A percentile compares a stretch with the other conserved stretches of the same genome.
phyloP scores from a whole-genome alignment of 2,888 invertebrate genomes.

The Caenorhabditis japonica region DNA sequence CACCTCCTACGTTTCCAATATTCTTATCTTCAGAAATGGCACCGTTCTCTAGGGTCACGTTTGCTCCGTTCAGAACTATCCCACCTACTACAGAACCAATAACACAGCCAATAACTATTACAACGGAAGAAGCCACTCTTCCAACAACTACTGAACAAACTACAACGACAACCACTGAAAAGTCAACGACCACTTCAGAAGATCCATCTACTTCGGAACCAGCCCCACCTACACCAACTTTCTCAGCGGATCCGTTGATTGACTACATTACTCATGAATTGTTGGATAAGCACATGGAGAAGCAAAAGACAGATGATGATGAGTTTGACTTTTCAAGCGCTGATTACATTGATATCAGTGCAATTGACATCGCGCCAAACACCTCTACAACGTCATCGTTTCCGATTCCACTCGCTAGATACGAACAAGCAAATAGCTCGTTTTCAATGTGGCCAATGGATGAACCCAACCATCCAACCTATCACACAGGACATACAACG shows the following conservation, averaged over 20 bases:
- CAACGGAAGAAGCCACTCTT: constrained; percentile 2
- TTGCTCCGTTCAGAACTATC: constrained; percentile 27
- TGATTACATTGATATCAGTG: constrained; percentile 54
- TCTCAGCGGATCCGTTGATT: constrained; percentile 35
- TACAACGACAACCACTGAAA: neutral
- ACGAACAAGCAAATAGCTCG: constrained; percentile 26
- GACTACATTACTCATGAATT: constrained; percentile 49
- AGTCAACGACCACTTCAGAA: neutral
- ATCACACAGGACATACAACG: constrained; percentile 15
- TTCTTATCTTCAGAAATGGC: constrained; percentile 8
- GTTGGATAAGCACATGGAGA: constrained; percentile 47
- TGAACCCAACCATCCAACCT: constrained; percentile 6
- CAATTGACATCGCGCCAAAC: constrained; percentile 45
- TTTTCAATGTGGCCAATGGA: constrained; percentile 39
- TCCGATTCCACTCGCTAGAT: constrained; percentile 26
- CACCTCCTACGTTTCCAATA: constrained; percentile 22
- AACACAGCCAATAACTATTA: constrained; percentile 4
- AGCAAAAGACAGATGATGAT: constrained; percentile 32
- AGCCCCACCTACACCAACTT: constrained; percentile 19
- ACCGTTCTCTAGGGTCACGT: constrained; percentile 26
- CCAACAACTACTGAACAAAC: neutral
- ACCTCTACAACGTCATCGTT: constrained; percentile 16
- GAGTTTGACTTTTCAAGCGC: constrained; percentile 45
- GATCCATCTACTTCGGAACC: too few relatives aligned
- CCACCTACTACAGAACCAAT: constrained; percentile 20